Conservation (phyloP, 2,888 invertebrate genomes). For the Baccha elongata region DNA sequence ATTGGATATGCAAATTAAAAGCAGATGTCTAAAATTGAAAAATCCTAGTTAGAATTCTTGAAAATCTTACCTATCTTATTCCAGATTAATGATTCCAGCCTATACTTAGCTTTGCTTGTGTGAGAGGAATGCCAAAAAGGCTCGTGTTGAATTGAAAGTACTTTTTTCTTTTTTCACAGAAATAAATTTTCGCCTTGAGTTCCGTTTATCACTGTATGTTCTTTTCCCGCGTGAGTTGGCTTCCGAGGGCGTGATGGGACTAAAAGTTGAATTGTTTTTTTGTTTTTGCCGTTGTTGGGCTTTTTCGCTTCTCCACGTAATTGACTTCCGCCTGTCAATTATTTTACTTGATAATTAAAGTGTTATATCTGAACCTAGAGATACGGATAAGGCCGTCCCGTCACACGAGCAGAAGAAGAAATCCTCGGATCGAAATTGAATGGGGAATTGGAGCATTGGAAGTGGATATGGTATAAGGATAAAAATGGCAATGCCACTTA, state of each 20-base stretch:
- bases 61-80: neutral
- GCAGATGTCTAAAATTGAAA: slow-evolving; percentile 34
- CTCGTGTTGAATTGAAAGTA: slow-evolving; percentile 7
- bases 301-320: slow-evolving; percentile 26
- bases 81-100: slow-evolving; percentile 2
- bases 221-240: neutral
- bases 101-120: neutral
- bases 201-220: slow-evolving; percentile 18
- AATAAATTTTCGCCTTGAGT: slow-evolving; percentile 6
- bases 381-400: neutral
- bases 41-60: neutral
- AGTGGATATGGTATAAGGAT: neutral
- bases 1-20: slow-evolving; percentile 52
- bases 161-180: neutral
- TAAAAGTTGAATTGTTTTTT: slow-evolving; percentile 12
- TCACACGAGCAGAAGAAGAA: slow-evolving; percentile 18
- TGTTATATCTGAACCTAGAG: slow-evolving; percentile 17
- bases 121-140: neutral
- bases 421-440: slow-evolving; percentile 51
- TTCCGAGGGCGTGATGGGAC: neutral
- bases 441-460: slow-evolving; percentile 42
- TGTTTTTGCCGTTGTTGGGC: neutral
- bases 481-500: slow-evolving; percentile 50
- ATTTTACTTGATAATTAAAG: slow-evolving; percentile 67
- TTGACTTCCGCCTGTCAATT: slow-evolving; percentile 61